A percentile compares a stretch with the other conserved stretches of the same genome.
Evolutionary conservation across 2,888 invertebrate genomes (phyloP).

Genomic region (Meliscaeva auricollis): DNA sequence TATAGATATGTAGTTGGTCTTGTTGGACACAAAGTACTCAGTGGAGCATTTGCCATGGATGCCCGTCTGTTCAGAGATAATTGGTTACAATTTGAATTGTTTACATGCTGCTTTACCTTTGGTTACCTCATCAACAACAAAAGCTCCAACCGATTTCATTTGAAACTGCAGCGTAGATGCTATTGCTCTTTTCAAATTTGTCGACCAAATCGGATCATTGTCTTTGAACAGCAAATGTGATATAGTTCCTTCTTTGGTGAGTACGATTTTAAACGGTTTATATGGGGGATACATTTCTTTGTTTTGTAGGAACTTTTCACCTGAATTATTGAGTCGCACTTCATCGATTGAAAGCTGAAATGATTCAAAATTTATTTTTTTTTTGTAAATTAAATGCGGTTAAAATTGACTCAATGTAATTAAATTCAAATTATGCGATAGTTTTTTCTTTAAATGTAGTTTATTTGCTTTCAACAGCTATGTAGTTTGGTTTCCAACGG

Average conservation of each 20-base stretch:
- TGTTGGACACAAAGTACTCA: slow-evolving; percentile 84
- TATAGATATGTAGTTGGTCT: slow-evolving; percentile 82
- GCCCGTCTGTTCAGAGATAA: slow-evolving; percentile 84
- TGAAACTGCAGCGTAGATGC: slow-evolving; percentile 88
- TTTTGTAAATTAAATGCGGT: not conserved
- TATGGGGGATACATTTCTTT: slow-evolving; percentile 84
- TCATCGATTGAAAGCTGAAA: slow-evolving; percentile 83
- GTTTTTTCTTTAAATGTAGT: too few species aligned
- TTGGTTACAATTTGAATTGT: slow-evolving; percentile 72
- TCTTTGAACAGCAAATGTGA: slow-evolving; percentile 83
- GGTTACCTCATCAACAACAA: slow-evolving; percentile 83
- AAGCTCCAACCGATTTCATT: slow-evolving; percentile 83
- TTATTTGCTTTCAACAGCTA: too few species aligned
- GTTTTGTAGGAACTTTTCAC: slow-evolving; percentile 83
- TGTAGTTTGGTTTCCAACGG: too few species aligned
- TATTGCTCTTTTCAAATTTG: slow-evolving; percentile 88
- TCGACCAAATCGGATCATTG: slow-evolving; percentile 87
- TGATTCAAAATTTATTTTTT: not conserved
- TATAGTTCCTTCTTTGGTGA: slow-evolving; percentile 82
- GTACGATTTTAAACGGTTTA: slow-evolving; percentile 83
- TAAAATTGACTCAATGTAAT: not conserved
- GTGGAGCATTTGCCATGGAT: slow-evolving; percentile 86
- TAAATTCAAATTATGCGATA: not conserved
- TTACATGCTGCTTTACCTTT: slow-evolving; percentile 61
- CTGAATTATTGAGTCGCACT: slow-evolving; percentile 83